Conservation (phyloP, 2,888 invertebrate genomes). For the Raillietiella orientalis region DNA sequence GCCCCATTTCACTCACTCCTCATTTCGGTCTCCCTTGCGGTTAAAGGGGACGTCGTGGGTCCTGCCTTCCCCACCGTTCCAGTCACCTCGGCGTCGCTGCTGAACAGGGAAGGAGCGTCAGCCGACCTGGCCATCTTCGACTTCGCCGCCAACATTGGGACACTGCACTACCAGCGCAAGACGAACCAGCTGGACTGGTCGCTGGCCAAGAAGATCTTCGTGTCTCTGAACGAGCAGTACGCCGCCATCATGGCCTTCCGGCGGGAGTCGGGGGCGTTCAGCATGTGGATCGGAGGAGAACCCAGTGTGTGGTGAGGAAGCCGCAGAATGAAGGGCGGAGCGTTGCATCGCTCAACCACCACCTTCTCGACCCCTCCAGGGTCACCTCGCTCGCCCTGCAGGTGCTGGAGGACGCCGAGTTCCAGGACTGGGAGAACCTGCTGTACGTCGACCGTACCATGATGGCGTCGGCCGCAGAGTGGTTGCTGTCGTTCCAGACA, state of each 20-base stretch:
- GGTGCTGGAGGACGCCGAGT: background rate
- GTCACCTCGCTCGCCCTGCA: constrained; percentile 5
- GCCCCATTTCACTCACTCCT: background rate
- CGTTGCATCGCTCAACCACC: background rate
- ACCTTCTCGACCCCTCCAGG: constrained; percentile 2
- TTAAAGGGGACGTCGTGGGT: constrained; percentile 71
- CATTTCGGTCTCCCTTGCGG: constrained; percentile 18
- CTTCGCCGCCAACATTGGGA: constrained; percentile 55
- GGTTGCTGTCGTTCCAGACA: constrained; percentile 55
- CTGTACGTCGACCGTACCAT: constrained; percentile 69
- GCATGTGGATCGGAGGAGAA: constrained; percentile 1
- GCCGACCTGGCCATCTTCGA: constrained; percentile 90
- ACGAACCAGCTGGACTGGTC: constrained; percentile 15
- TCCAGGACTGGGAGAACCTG: constrained; percentile 74
- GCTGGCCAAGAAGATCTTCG: constrained; percentile 10
- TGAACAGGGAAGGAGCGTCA: constrained; percentile 12
- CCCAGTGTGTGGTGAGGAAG: background rate
- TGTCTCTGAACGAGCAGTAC: constrained; percentile 10
- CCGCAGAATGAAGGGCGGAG: background rate
- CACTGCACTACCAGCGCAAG: constrained; percentile 14
- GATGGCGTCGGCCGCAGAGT: constrained; percentile 48
- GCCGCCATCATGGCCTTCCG: constrained; percentile 5
- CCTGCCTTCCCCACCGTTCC: constrained; percentile 78
- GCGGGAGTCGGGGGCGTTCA: constrained; percentile 3
- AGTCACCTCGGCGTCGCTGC: constrained; percentile 45